A percentile compares a stretch with the other conserved stretches of the same genome.
phyloP scores from a whole-genome alignment of 2,113 vertebrate species.

The Oryzias woworae region DNA sequence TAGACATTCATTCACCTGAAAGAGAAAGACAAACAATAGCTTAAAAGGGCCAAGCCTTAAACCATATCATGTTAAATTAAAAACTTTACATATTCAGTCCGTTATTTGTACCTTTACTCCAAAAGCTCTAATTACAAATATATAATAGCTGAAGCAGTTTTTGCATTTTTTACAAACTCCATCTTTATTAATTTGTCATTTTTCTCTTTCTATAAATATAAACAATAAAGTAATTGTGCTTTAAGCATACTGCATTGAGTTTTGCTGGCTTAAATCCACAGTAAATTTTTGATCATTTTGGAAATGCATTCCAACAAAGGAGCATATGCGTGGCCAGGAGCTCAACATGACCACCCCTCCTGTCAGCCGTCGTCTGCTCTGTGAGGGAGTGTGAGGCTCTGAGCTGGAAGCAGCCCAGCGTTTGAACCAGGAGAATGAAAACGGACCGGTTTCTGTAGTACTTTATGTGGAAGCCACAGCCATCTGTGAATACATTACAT shows the following conservation, averaged over 20 bases:
- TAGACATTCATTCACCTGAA: constrained; percentile 92
- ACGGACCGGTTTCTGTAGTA: constrained; percentile 41
- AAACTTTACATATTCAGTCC: too few relatives aligned
- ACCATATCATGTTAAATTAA: neutral
- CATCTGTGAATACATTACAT: constrained; percentile 22
- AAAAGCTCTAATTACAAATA: too few relatives aligned
- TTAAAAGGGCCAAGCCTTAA: neutral
- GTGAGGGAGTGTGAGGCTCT: constrained; percentile 22
- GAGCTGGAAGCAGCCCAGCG: constrained; percentile 29
- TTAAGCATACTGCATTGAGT: neutral
- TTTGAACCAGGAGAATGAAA: constrained; percentile 60
- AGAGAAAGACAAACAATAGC: constrained; percentile 9
- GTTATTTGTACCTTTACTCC: too few relatives aligned
- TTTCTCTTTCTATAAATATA: too few relatives aligned
- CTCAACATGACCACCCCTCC: constrained; percentile 29
- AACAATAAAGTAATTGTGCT: too few relatives aligned
- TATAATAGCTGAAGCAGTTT: too few relatives aligned
- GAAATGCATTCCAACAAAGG: constrained; percentile 20
- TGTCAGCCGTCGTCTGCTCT: constrained; percentile 20
- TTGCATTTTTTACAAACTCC: too few relatives aligned
- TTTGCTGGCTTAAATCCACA: neutral
- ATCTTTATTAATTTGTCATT: too few relatives aligned
- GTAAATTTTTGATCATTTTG: neutral
- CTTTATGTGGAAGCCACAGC: constrained; percentile 12
- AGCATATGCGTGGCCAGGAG: constrained; percentile 46